phyloP scores from a whole-genome alignment of 1,140 invertebrate genomes.

The Dufourea novaeangliae region DNA sequence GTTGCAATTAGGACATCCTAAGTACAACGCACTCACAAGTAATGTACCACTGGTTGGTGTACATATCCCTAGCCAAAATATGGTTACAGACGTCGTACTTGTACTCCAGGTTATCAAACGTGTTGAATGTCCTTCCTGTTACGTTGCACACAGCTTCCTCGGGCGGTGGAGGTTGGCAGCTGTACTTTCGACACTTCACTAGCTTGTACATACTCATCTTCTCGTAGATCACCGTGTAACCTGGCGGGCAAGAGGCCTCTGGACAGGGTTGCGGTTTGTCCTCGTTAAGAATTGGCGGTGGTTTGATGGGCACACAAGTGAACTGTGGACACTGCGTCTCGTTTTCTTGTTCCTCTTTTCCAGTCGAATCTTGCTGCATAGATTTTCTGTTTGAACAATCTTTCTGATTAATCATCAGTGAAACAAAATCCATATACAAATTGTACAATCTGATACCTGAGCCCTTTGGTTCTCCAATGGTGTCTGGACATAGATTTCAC shows the following conservation, averaged over 20 bases:
- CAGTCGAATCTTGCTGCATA: neutral
- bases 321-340: constrained; percentile 80
- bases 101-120: constrained; percentile 89
- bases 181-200: constrained; percentile 81
- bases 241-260: constrained; percentile 83
- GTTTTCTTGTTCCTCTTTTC: neutral
- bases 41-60: constrained; percentile 63
- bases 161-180: constrained; percentile 84
- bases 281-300: constrained; percentile 70
- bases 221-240: constrained; percentile 80
- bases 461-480: constrained; percentile 8
- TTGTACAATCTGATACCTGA: neutral
- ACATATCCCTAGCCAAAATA: constrained; percentile 86
- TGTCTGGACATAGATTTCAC: constrained; percentile 23
- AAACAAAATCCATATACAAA: neutral
- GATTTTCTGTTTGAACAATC: constrained; percentile 17
- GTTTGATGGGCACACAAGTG: constrained; percentile 80
- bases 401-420: neutral
- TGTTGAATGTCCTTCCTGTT: constrained; percentile 88
- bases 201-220: constrained; percentile 67
- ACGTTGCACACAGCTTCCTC: constrained; percentile 87
- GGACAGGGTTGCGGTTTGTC: constrained; percentile 78
- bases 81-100: constrained; percentile 92
- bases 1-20: neutral
- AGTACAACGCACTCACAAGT: constrained; percentile 54